phyloP scores from a whole-genome alignment of 2,113 vertebrate genomes.

The Siphamia tubifer region DNA sequence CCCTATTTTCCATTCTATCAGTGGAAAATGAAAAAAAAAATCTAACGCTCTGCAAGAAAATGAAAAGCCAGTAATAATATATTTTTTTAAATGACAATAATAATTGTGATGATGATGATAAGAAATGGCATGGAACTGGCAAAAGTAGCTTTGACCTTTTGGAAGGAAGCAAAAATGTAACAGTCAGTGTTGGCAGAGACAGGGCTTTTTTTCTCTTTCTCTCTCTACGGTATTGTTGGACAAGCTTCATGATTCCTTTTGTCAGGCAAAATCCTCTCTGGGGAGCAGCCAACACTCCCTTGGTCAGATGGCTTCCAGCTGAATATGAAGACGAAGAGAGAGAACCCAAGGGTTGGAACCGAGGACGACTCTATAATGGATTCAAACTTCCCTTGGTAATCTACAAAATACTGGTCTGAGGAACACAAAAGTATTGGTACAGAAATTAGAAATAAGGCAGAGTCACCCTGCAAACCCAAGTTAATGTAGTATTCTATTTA shows the following conservation, averaged over 20 bases:
- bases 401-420: slow-evolving; percentile 18
- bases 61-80: too few species aligned
- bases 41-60: too few species aligned
- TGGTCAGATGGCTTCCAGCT: slow-evolving; percentile 92
- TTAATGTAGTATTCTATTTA: slow-evolving; percentile 35
- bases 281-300: slow-evolving; percentile 87
- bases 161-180: slow-evolving; percentile 6
- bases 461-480: slow-evolving; percentile 11
- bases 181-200: background rate
- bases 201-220: background rate
- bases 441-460: slow-evolving; percentile 36
- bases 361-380: slow-evolving; percentile 77
- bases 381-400: slow-evolving; percentile 88
- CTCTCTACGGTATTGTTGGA: slow-evolving; percentile 26
- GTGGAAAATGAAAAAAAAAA: too few species aligned
- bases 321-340: slow-evolving; percentile 89
- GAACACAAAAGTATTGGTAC: slow-evolving; percentile 25
- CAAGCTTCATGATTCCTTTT: slow-evolving; percentile 40
- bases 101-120: too few species aligned
- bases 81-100: too few species aligned
- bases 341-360: slow-evolving; percentile 92
- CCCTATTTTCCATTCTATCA: too few species aligned
- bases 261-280: slow-evolving; percentile 87
- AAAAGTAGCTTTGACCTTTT: background rate
- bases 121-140: background rate